Base-by-base conservation (phyloP, 1,140 invertebrate species). In the Rhyzopertha dominica region DNA sequence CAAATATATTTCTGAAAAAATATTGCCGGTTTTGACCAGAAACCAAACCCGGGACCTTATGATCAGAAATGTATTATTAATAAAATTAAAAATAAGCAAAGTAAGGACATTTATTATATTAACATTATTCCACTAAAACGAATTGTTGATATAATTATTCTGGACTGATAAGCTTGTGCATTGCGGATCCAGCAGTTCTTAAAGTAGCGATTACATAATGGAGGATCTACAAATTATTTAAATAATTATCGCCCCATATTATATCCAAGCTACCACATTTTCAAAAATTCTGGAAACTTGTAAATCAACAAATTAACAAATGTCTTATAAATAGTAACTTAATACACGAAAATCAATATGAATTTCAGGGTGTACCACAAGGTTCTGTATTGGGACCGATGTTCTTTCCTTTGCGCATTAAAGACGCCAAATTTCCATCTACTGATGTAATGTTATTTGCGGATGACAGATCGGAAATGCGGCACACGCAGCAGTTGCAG, bases 191-290 rank as follows among this genome's bases (percentile, higher is more conserved):
- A 16, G 31, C 37, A 39, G 37, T 23, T 39, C 24, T 39, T 39
- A 39, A 26, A 37, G 25, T 39, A 26, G 14, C 37, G 22, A 17
- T 25, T 16, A 9, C 9, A 24, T 23, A 25, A 39, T n/a, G 22
- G 14, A 20, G 22, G 35, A 39, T 39, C 19, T 23, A 35, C 23
- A 17, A 35, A 39, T 23, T 26, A 9, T 14, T 9, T 18, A 9
- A 39, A 39, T 26, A 39, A 39, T 3, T 37, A 8, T 18, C 30
- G 7, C 36, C 5, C 22, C 48, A 49, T 55, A 58, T 46, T 51
- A 47, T 43, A 58, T 58, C 56, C 56, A 58, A 55, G 56, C 53
- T 58, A 58, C 55, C 53, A n/a, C n/a, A n/a, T n/a, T n/a, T n/a
- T 53, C 55, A 53, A 58, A 58, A 55, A 58, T 58, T 40, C 55